Conservation (phyloP, 2,113 vertebrate species). For the Egretta garzetta region DNA sequence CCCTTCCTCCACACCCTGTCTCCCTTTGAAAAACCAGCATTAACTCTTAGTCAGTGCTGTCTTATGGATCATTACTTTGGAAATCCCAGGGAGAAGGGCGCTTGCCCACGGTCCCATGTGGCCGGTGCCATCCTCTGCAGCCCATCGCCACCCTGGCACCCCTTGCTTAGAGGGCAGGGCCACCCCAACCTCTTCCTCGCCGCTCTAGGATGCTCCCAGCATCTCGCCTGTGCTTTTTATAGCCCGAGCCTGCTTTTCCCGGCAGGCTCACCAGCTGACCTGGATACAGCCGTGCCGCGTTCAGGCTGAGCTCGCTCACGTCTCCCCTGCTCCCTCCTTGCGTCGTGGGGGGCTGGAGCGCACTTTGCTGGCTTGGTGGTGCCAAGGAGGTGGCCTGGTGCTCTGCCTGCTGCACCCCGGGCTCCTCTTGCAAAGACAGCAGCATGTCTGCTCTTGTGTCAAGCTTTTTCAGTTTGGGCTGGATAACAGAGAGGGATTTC, state of each 20-base stretch:
- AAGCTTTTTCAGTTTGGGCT: background rate
- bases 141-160: background rate
- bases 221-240: background rate
- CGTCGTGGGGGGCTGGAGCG: rapidly evolving
- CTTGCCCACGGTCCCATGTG: rapidly evolving
- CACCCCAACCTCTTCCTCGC: rapidly evolving
- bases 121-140: background rate
- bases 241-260: background rate
- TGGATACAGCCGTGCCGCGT: rapidly evolving
- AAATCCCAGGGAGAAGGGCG: background rate
- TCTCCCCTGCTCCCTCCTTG: background rate
- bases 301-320: rapidly evolving
- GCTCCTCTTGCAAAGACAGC: background rate
- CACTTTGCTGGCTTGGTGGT: background rate
- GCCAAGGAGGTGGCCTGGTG: background rate
- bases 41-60: background rate
- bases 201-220: background rate
- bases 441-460: background rate
- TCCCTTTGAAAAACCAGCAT: background rate
- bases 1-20: background rate
- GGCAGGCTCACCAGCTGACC: background rate
- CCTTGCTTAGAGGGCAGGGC: background rate
- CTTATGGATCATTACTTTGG: background rate
- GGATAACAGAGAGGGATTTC: background rate
- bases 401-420: background rate